Base-by-base conservation (phyloP, 1,140 invertebrate genomes). In the Tenebrio molitor region DNA sequence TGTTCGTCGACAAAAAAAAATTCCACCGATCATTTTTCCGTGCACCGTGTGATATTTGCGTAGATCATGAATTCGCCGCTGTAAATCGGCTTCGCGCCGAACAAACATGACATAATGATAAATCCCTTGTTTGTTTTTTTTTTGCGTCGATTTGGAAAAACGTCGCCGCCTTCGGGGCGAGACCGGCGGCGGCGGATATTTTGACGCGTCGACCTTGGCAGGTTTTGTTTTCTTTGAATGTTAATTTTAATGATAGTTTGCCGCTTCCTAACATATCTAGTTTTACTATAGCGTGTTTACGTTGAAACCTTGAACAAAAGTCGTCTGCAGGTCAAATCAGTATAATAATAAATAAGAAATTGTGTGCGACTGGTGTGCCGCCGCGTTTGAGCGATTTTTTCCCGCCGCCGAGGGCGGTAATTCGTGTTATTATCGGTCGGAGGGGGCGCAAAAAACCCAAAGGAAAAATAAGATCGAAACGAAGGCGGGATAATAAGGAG, bases 301-400 rank as follows among this genome's bases (percentile, higher is more conserved):
- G 53, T 64, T 63, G 41, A 33, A 74, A 77, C 77, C 76, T 79
- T 79, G 77, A 79, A 64, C 68, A 74, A 75, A 77, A 76, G 76
- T 77, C 75, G 77, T 78, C 77, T 77, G 68, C 76, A 78, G 77
- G 77, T 77, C 77, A 77, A 73, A 74, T 65, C 29, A 23, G 23
- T 62, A 63, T 66, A 50, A 72, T 44, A 67, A 72, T 64, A 72
- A 66, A 42, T 66, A 66, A 64, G 42, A 69, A 69, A 69, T 42
- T 46, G 42, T 46, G 41, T 12, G 25, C 41, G n/a, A 17, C 23
- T 62, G 3, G 0, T 50, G 44, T 58, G 19, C 10, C 62, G 62
- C 62, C 10, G 12, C 23, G 62, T 29, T 58, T 58, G 10, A 23
- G 23, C 21, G 50, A 25, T 21, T 23, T 25, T 58, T 58, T 58